A percentile compares a stretch with the other conserved stretches of the same genome.
These are phyloP conservation scores for Drosophila borborema DNA, from an alignment of 2,888 invertebrate species.

Conservation along the genomic window DNA sequence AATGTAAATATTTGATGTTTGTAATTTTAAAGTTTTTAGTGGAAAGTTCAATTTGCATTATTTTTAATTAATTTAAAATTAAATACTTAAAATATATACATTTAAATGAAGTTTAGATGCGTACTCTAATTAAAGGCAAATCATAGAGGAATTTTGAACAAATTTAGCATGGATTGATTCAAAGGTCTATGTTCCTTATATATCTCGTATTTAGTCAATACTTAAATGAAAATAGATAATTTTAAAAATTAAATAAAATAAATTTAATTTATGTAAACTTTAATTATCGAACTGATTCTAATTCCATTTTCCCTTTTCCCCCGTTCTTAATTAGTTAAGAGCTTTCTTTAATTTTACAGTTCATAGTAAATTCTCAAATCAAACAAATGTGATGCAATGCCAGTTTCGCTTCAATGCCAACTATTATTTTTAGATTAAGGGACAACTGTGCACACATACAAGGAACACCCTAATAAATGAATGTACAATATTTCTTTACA, in stretches of 20 bases:
- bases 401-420: background rate
- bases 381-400: conserved; percentile 1
- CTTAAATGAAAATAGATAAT: no score
- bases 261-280: background rate
- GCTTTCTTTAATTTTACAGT: background rate
- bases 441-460: background rate
- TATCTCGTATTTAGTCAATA: no score
- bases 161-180: no score
- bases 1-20: background rate
- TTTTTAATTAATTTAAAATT: background rate
- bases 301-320: no score
- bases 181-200: no score
- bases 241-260: no score
- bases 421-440: conserved; percentile 16
- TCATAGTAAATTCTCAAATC: background rate
- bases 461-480: conserved; percentile 32
- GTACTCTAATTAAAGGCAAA: background rate
- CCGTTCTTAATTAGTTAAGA: background rate
- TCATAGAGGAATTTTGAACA: background rate
- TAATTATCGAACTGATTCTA: no score
- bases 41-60: background rate
- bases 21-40: background rate
- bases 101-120: background rate
- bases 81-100: background rate
- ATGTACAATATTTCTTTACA: conserved; percentile 52